Evolutionary conservation across 2,888 invertebrate genomes (phyloP).

Genomic region (Drosophila robusta): DNA sequence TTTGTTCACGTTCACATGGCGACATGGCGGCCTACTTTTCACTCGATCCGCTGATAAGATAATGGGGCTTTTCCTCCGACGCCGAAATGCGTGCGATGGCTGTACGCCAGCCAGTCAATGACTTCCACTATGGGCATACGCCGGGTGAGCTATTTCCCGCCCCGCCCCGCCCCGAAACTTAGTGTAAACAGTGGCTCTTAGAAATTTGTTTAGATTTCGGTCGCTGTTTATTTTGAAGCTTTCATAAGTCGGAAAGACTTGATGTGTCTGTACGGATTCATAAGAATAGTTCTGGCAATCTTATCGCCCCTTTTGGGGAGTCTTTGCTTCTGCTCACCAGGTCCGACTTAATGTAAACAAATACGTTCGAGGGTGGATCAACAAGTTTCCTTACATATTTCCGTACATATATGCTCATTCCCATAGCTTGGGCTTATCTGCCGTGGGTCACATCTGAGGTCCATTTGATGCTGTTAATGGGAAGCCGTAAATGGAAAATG

Average conservation of each 20-base stretch:
- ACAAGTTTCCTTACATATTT: background rate
- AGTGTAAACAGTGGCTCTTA: constrained; percentile 41
- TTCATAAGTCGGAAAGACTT: constrained; percentile 22
- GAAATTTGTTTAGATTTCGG: constrained; percentile 25
- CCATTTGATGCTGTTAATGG: constrained; percentile 1
- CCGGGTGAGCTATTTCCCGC: background rate
- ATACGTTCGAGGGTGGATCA: background rate
- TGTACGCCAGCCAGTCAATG: constrained; percentile 51
- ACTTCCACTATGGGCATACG: constrained; percentile 35
- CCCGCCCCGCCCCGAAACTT: no score
- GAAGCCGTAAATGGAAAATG: constrained; percentile 12
- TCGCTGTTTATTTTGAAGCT: constrained; percentile 38
- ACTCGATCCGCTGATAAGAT: constrained; percentile 71
- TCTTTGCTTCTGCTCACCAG: background rate
- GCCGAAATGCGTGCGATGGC: constrained; percentile 12
- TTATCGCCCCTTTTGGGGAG: constrained; percentile 16
- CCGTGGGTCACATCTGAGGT: constrained; percentile 3
- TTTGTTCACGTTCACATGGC: constrained; percentile 47
- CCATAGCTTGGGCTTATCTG: constrained; percentile 28
- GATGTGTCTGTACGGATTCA: constrained; percentile 1
- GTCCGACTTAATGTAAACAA: background rate
- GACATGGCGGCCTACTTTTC: constrained; percentile 65
- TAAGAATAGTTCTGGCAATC: constrained; percentile 12
- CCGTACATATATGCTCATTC: background rate
- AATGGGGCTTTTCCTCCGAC: constrained; percentile 73